Evolutionary conservation across 2,888 invertebrate species (phyloP), one percentile per base, ranked within the genome.

Genomic region (Mythimna impura): DNA sequence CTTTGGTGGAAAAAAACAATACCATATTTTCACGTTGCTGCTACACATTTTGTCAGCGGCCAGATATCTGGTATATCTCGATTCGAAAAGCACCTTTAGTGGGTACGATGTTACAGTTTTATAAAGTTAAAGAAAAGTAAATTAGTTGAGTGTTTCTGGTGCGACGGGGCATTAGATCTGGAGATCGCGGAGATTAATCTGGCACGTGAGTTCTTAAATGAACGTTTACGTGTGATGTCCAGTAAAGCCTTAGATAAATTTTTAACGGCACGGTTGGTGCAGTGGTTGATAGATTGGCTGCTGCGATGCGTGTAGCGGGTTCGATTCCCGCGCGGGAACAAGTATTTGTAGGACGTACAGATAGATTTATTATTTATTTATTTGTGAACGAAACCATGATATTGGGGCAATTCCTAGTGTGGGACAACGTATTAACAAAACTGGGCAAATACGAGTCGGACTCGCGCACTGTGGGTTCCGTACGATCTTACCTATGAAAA

Each of bases 81-180:
- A 10, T 34, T 60, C n/a, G n/a, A 6, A 60, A 10, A 60, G n/a
- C n/a, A 60, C 60, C 34, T n/a, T 60, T 65, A 61, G 30, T 76
- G 30, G 34, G 22, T 61, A 20, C 34, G n/a, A 20, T 62, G 36
- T 69, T 69, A 22, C 36, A 75, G 76, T 68, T 76, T 54, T 9
- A 54, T 75, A 50, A 63, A 70, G 50, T 58, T 62, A 4, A 17
- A 20, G 22, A 14, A 50, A 60, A 30, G 57, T 36, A 43, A 68
- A 17, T 62, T 76, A 76, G 62, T 70, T 63, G 47, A 58, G 71
- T 60, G 62, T 36, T 52, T 60, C 52, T 54, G 47, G 76, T 2
- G 22, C 4, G 20, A 40, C 47, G 40, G n/a, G n/a, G 50, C 30
- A 30, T 50, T 66, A 73, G 12, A 36, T 60, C 52, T 75, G 12